phyloP scores from a whole-genome alignment of 2,888 invertebrate genomes.

The Frankliniella intonsa region DNA sequence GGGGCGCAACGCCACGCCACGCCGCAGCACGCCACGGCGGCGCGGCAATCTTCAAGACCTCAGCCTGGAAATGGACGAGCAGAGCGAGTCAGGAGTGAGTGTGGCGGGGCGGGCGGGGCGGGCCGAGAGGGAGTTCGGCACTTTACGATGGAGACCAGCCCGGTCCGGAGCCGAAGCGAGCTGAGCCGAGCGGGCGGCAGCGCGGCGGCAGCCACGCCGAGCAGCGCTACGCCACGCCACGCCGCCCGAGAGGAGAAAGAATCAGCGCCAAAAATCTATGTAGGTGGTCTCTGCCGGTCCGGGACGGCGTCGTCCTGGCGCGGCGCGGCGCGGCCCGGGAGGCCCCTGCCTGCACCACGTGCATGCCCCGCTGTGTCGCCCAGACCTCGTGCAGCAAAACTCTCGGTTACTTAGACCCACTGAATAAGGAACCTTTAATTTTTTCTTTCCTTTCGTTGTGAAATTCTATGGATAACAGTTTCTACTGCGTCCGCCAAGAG shows the following conservation, averaged over 20 bases:
- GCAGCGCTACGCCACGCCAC: not conserved
- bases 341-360: too few species aligned
- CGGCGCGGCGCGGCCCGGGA: not conserved
- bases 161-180: not conserved
- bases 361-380: too few species aligned
- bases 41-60: not conserved
- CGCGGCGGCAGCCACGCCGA: not conserved
- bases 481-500: too few species aligned
- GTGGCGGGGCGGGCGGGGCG: not conserved
- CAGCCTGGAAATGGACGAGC: not conserved
- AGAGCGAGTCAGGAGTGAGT: too few species aligned
- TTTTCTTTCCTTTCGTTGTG: too few species aligned
- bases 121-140: not conserved
- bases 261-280: conserved; percentile 22
- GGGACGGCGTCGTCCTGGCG: not conserved
- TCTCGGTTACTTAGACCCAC: too few species aligned
- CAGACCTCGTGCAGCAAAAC: too few species aligned
- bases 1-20: not conserved
- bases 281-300: not conserved
- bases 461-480: too few species aligned
- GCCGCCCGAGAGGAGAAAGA: not conserved
- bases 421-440: too few species aligned
- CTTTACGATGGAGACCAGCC: not conserved
- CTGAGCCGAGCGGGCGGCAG: not conserved
- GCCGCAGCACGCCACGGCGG: not conserved